Evolutionary conservation across 2,888 invertebrate genomes (phyloP).

Genomic region (Drymonia ruficornis): DNA sequence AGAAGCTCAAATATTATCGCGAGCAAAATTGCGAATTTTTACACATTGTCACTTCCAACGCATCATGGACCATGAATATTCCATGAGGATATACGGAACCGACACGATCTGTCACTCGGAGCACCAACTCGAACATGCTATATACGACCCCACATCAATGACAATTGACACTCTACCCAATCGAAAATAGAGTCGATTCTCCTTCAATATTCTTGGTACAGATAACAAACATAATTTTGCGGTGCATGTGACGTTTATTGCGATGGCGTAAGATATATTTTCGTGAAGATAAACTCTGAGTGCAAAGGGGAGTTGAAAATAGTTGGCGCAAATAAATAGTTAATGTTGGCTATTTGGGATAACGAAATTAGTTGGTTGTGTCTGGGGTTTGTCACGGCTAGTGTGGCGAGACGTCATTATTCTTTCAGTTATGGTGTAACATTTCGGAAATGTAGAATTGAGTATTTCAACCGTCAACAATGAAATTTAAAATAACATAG

Average conservation of each 20-base stretch:
- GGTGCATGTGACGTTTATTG: slow-evolving; percentile 12
- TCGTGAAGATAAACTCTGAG: slow-evolving; percentile 6
- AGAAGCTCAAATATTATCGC: background rate
- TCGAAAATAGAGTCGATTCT: slow-evolving; percentile 23
- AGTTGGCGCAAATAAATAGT: slow-evolving; percentile 6
- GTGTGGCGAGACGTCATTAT: background rate
- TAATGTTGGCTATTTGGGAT: slow-evolving; percentile 15
- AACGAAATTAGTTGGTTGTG: slow-evolving; percentile 21
- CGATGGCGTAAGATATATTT: slow-evolving; percentile 13
- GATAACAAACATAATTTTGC: slow-evolving; percentile 17
- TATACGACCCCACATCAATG: slow-evolving; percentile 14
- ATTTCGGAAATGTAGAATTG: too few relatives aligned
- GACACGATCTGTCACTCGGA: slow-evolving; percentile 25
- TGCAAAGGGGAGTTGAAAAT: slow-evolving; percentile 8
- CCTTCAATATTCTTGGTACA: slow-evolving; percentile 10
- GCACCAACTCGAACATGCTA: slow-evolving; percentile 22
- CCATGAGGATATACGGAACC: slow-evolving; percentile 28
- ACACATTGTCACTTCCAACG: slow-evolving; percentile 4
- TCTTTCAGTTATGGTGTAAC: background rate
- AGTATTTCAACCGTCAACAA: too few relatives aligned
- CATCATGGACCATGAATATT: slow-evolving; percentile 37
- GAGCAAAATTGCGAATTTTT: slow-evolving; percentile 2
- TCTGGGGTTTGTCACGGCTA: slow-evolving; percentile 9
- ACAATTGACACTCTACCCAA: slow-evolving; percentile 22
- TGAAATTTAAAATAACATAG: too few relatives aligned